Conservation (phyloP, 53 echinoderm and acorn worm species). For the Apostichopus leukothele region DNA sequence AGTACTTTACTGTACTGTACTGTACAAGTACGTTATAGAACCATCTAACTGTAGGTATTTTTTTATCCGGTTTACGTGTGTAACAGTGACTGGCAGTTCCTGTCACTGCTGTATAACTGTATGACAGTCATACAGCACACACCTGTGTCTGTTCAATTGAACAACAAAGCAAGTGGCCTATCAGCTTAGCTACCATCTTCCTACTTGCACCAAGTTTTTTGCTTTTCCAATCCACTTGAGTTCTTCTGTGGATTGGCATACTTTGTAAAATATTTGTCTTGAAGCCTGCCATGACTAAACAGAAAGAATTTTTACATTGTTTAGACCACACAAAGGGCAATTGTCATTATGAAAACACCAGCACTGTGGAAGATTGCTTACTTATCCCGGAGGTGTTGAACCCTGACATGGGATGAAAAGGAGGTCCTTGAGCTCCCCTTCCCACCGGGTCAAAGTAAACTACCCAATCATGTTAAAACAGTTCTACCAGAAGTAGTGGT, state of each 20-base stretch:
- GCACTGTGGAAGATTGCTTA: constrained; percentile 32
- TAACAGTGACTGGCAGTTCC: too few species aligned
- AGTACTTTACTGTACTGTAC: too few species aligned
- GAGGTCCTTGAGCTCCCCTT: constrained; percentile 26
- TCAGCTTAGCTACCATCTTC: too few species aligned
- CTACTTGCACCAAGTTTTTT: too few species aligned
- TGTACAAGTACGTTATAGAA: too few species aligned
- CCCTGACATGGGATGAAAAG: constrained; percentile 24
- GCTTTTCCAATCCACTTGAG: neutral
- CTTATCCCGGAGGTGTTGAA: constrained; percentile 36
- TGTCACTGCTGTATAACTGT: too few species aligned
- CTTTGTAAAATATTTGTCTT: constrained; percentile 15
- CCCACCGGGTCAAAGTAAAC: neutral
- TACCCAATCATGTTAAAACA: neutral
- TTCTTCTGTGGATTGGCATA: neutral
- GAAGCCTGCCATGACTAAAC: constrained; percentile 25
- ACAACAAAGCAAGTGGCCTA: too few species aligned
- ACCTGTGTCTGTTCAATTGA: too few species aligned
- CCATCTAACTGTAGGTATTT: too few species aligned
- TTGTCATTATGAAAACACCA: constrained; percentile 22
- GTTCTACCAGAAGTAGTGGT: neutral
- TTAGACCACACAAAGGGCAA: constrained; percentile 39
- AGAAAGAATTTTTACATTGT: constrained; percentile 39
- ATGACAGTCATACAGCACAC: too few species aligned
- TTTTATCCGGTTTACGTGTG: too few species aligned